phyloP scores from a whole-genome alignment of 1,140 invertebrate species.

The Rhynchophorus ferrugineus region DNA sequence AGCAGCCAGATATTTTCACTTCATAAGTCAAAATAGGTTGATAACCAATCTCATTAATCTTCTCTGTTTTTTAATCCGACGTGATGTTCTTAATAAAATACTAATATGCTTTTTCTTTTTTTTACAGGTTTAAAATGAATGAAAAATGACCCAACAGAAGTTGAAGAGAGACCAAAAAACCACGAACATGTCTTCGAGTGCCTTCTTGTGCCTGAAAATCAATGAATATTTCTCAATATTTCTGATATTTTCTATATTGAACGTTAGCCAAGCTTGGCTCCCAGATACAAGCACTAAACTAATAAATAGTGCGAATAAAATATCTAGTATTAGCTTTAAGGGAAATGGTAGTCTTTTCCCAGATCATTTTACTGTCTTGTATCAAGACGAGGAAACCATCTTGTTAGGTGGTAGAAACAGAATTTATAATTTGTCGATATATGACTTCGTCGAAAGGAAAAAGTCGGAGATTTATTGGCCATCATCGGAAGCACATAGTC shows the following conservation, averaged over 20 bases:
- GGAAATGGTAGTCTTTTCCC: conserved; percentile 31
- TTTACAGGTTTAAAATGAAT: conserved; percentile 21
- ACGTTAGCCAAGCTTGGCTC: conserved; percentile 31
- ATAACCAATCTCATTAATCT: too few relatives aligned
- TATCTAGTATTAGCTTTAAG: conserved; percentile 34
- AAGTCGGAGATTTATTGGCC: conserved; percentile 64
- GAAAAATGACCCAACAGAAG: conserved; percentile 18
- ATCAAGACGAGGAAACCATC: conserved; percentile 44
- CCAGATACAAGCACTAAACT: conserved; percentile 37
- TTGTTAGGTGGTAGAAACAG: conserved; percentile 58
- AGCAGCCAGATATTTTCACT: too few relatives aligned
- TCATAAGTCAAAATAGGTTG: too few relatives aligned
- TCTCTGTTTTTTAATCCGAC: too few relatives aligned
- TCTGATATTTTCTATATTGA: conserved; percentile 19
- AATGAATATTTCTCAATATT: conserved; percentile 10
- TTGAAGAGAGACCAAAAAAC: conserved; percentile 9
- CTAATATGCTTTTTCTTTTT: too few relatives aligned
- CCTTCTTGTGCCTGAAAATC: conserved; percentile 23
- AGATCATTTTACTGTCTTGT: conserved; percentile 47
- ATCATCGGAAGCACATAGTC: conserved; percentile 70
- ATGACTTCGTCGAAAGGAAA: conserved; percentile 55
- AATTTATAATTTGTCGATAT: conserved; percentile 73
- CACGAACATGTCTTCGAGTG: conserved; percentile 17
- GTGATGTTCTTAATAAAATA: too few relatives aligned
- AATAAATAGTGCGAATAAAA: conserved; percentile 31